Conservation (phyloP, 30 jellyfish, hydroid and myxozoan species). For the Clytia hemisphaerica region DNA sequence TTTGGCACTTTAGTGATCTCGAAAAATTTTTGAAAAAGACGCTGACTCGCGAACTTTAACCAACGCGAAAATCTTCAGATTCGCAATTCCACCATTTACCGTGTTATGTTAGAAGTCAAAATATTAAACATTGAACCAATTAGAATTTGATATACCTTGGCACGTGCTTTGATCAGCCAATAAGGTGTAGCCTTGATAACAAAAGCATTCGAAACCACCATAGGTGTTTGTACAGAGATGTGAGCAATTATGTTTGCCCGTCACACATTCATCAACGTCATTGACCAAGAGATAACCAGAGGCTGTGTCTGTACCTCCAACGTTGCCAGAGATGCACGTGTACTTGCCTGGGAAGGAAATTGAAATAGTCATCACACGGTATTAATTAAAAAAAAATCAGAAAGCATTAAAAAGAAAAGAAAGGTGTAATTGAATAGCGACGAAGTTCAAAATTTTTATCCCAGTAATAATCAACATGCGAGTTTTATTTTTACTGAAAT, state of each 20-base stretch:
- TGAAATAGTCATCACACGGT: no score
- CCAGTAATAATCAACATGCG: no score
- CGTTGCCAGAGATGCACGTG: conserved; percentile 73
- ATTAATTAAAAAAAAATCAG: no score
- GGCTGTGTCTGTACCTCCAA: conserved; percentile 85
- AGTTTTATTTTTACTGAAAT: no score
- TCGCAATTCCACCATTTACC: no score
- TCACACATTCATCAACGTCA: conserved; percentile 68
- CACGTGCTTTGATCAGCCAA: conserved; percentile 48
- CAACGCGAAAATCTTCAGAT: no score
- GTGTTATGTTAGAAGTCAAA: background rate
- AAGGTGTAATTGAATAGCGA: no score
- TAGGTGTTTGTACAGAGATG: conserved; percentile 76
- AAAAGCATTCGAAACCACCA: conserved; percentile 73
- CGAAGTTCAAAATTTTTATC: no score
- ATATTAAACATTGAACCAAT: background rate
- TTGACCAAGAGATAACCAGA: conserved; percentile 52
- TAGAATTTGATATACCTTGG: no score
- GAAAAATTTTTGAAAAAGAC: background rate
- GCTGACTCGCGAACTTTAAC: no score
- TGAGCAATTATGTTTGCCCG: conserved; percentile 37
- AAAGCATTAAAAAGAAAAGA: no score
- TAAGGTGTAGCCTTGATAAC: conserved; percentile 63
- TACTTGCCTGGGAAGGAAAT: conserved; percentile 32
- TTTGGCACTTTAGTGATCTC: background rate